These are phyloP conservation scores for Pheosia tremula DNA, from an alignment of 2,888 invertebrate species.

Conservation along the genomic window DNA sequence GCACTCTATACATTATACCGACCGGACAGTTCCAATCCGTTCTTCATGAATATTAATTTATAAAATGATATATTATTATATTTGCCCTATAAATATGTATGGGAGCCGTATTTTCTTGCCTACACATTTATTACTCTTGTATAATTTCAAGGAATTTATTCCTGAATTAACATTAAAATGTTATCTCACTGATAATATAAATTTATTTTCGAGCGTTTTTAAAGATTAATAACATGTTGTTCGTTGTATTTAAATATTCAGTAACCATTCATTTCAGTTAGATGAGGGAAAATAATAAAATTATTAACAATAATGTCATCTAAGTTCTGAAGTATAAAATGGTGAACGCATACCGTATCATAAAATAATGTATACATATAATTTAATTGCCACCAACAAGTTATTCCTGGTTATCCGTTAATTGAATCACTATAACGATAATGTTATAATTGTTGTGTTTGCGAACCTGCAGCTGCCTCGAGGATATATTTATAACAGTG, in stretches of 20 bases:
- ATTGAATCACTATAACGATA: slow-evolving; percentile 11
- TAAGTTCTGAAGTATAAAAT: too few species aligned
- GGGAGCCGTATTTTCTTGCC: slow-evolving; percentile 13
- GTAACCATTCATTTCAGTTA: too few species aligned
- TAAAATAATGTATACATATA: not conserved
- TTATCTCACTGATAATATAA: too few species aligned
- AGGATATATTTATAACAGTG: not conserved
- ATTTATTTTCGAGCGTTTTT: too few species aligned
- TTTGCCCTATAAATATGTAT: slow-evolving; percentile 45
- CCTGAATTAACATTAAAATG: not conserved
- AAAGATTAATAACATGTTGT: too few species aligned
- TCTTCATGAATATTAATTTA: slow-evolving; percentile 60
- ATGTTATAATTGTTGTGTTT: slow-evolving; percentile 12
- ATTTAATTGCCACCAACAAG: not conserved
- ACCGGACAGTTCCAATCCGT: slow-evolving; percentile 51
- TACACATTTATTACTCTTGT: slow-evolving; percentile 18
- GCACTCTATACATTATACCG: slow-evolving; percentile 45
- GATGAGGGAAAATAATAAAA: too few species aligned
- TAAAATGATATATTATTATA: slow-evolving; percentile 59
- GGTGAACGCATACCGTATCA: too few species aligned
- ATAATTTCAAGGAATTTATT: slow-evolving; percentile 13
- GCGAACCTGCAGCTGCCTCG: slow-evolving; percentile 6
- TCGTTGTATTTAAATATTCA: too few species aligned
- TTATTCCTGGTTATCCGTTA: slow-evolving; percentile 9
- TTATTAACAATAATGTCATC: too few species aligned